Evolutionary conservation across 2,113 vertebrate genomes (phyloP).

Genomic region (Aspidoscelis tigris): DNA sequence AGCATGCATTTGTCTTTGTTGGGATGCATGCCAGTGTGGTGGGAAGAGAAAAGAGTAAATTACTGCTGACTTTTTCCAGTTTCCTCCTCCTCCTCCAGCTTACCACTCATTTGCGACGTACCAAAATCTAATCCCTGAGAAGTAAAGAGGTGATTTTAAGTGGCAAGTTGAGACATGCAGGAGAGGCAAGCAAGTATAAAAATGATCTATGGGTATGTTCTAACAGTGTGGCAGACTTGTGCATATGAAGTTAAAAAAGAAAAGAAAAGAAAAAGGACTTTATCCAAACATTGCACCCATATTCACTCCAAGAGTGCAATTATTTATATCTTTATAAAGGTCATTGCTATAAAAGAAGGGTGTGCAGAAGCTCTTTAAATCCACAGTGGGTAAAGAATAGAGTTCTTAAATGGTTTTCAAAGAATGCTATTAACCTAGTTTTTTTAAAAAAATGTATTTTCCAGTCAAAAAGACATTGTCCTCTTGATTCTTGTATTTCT

Average conservation of each 20-base stretch:
- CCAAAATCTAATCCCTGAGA: constrained; percentile 4
- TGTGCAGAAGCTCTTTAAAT: not conserved
- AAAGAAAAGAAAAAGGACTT: not conserved
- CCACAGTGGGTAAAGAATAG: too few relatives aligned
- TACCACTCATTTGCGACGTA: not conserved
- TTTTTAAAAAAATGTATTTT: not conserved
- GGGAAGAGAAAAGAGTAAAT: not conserved
- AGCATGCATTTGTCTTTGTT: constrained; percentile 26
- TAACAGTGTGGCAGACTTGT: constrained; percentile 16
- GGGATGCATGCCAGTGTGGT: not conserved
- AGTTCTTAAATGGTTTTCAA: not conserved
- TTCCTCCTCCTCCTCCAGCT: not conserved
- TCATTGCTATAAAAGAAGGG: not conserved
- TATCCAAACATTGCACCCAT: constrained; percentile 4
- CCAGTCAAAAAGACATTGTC: not conserved
- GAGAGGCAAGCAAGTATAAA: constrained; percentile 25
- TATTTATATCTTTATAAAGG: not conserved
- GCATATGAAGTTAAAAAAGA: not conserved
- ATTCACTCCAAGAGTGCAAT: not conserved
- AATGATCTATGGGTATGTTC: constrained; percentile 15
- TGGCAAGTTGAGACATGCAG: constrained; percentile 49
- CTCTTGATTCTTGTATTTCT: constrained; percentile 11
- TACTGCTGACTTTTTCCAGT: not conserved
- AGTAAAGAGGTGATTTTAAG: constrained; percentile 30
- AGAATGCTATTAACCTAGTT: not conserved